phyloP scores from a whole-genome alignment of 1,140 invertebrate genomes.

The Zelostemma sp. region DNA sequence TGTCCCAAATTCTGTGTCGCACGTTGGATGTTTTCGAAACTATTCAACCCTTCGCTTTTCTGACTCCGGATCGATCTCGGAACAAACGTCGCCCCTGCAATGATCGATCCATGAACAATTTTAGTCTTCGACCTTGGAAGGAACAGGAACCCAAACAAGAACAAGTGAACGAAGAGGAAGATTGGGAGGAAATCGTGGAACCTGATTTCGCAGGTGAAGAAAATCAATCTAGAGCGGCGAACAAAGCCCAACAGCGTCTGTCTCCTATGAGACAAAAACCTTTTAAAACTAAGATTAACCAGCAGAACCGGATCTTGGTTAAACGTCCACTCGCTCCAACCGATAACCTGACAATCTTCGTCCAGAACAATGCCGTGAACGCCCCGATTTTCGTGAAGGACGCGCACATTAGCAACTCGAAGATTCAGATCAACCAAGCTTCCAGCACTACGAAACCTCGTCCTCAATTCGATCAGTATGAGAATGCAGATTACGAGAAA shows the following conservation, averaged over 20 bases:
- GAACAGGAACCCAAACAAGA: conserved; percentile 51
- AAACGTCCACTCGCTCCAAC: conserved; percentile 54
- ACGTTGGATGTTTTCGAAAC: conserved; percentile 82
- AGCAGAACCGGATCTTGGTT: conserved; percentile 57
- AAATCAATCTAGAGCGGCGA: conserved; percentile 16
- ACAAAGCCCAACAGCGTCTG: conserved; percentile 10
- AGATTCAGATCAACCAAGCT: conserved; percentile 29
- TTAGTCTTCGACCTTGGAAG: conserved; percentile 76
- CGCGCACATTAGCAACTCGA: conserved; percentile 53
- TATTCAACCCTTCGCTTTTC: conserved; percentile 82
- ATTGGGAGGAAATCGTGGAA: conserved; percentile 2
- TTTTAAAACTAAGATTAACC: conserved; percentile 54
- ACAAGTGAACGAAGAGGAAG: background rate
- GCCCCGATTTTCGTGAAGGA: conserved; percentile 60
- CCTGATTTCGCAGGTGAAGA: conserved; percentile 11
- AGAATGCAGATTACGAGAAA: background rate
- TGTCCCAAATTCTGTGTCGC: conserved; percentile 89
- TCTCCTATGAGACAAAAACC: conserved; percentile 37
- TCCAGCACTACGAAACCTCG: conserved; percentile 16
- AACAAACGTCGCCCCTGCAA: conserved; percentile 79
- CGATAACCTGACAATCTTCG: conserved; percentile 60
- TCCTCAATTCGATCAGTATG: background rate
- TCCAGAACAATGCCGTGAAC: conserved; percentile 63
- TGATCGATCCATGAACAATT: conserved; percentile 77
- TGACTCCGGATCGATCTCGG: conserved; percentile 74